Evolutionary conservation across 2,113 vertebrate species (phyloP), one percentile per base, ranked within the genome.

Genomic region (Symphodus melops): DNA sequence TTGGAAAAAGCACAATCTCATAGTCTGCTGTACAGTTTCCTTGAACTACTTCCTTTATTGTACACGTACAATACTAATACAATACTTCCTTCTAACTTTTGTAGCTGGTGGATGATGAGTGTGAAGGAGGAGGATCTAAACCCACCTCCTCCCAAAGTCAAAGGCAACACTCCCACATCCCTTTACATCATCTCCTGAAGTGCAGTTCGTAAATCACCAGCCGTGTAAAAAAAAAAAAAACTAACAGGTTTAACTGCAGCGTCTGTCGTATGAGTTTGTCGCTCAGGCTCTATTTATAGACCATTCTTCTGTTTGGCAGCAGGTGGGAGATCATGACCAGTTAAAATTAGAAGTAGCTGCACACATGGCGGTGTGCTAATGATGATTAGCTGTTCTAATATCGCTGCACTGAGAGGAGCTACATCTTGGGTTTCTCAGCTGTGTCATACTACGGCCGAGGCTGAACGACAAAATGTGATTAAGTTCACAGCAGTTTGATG

Each of bases 301-400:
- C 5, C 41, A 69, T 77, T 64, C 64, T 17, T 66, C 56, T 59
- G 49, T 64, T 78, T 70, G 6, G 9, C 56, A 72, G 66, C 60
- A 65, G 28, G 46, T 11, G 9, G 58, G 28, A 53, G 8, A 57
- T 52, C 33, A 53, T 28, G 12, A 44, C 16, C 37, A 42, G 72
- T 62, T 83, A 74, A 60, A 84, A 69, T 68, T 77, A 79, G 70
- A 69, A 48, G 28, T 59, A 1, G 0, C 25, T 44, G 20, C 53
- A 5, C 4, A 55, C 16, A 12, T 36, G 63, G 3, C 3, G 12
- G 13, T 41, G 13, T 39, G 21, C 42, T 49, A 44, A 68, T 53
- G 56, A 25, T 42, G 41, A 58, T 12, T 16, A 19, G 33, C 28
- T 37, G 53, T 14, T 71, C 8, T 44, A 14, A 4, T 23, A 16